phyloP scores from a whole-genome alignment of 2,797 vertebrate species.

The Lepidocolaptes lacrymiger region DNA sequence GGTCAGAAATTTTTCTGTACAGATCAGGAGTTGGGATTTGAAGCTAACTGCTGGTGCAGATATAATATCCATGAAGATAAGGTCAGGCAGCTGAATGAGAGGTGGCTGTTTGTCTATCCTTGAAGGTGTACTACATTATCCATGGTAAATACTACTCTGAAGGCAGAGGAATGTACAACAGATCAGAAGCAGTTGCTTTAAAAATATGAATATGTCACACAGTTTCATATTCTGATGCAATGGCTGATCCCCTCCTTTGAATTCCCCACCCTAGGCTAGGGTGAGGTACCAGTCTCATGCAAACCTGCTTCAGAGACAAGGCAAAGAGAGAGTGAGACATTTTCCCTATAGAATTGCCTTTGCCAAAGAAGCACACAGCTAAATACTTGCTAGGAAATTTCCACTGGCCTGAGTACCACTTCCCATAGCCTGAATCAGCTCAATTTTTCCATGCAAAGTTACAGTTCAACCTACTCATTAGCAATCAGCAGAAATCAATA shows the following conservation, averaged over 20 bases:
- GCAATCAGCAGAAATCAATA: conserved; percentile 46
- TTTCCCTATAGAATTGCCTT: neutral
- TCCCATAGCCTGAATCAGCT: conserved; percentile 9
- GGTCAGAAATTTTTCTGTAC: neutral
- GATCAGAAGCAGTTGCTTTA: neutral
- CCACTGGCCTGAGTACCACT: neutral
- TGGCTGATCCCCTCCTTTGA: neutral
- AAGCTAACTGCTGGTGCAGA: neutral
- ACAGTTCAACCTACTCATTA: conserved; percentile 29
- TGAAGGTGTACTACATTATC: neutral
- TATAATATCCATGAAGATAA: conserved; percentile 1
- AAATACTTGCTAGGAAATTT: neutral
- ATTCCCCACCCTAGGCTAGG: neutral
- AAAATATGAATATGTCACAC: neutral
- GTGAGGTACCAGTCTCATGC: neutral
- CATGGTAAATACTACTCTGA: neutral
- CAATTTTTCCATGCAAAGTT: neutral
- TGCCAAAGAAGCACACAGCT: neutral
- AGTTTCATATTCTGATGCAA: neutral
- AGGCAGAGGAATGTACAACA: neutral
- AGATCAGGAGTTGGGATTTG: neutral
- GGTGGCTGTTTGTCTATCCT: neutral
- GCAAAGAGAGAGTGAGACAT: neutral
- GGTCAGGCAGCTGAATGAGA: neutral
- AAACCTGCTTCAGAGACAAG: neutral